Base-by-base conservation (phyloP, 2,888 invertebrate genomes). In the Polyommatus icarus region DNA sequence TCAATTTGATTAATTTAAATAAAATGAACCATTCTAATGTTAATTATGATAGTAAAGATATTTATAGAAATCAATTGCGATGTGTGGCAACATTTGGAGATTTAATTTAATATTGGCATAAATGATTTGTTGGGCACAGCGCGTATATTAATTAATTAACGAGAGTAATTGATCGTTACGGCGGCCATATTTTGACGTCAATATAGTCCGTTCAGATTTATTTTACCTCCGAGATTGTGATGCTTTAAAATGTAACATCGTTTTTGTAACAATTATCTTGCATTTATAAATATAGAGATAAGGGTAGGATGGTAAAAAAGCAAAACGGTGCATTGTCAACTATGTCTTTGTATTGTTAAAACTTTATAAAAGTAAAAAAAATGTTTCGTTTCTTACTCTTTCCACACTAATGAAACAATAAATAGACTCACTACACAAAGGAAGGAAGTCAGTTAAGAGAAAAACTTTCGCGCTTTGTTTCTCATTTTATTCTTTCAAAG, bases 141-240 rank as follows among this genome's bases (percentile, higher is more conserved):
- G 18, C 40, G 72, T 3, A 32, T 5, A 71, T n/a, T n/a, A n/a
- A 40, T 40, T 72, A 72, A 40, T 72, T 72, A 72, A 72, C 72
- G 40, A 40, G 1, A 40, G 72, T 72, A 72, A 72, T 72, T 72
- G 40, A 71, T 71, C 36, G 71, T 18, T 71, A 36, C n/a, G 36
- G n/a, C 32, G 7, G 32, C 12, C 10, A 36, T 32, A 71, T 61
- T 24, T 10, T 61, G 61, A 61, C 24, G 61, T 61, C n/a, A 61
- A 3, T 8, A 61, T 20, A 24, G 8, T 24, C 2, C 8, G 20
- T 24, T 24, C 61, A 24, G 0, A 12, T 1, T 20, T 20, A 59
- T 59, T 59, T 1, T 59, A 59, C 54, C 46, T 46, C 46, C 10
- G 3, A 12, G 3, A 46, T 46, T 46, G 10, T 46, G 46, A 54